Base-by-base conservation (phyloP, 2,797 vertebrate species). In the Pogonophryne albipinna region DNA sequence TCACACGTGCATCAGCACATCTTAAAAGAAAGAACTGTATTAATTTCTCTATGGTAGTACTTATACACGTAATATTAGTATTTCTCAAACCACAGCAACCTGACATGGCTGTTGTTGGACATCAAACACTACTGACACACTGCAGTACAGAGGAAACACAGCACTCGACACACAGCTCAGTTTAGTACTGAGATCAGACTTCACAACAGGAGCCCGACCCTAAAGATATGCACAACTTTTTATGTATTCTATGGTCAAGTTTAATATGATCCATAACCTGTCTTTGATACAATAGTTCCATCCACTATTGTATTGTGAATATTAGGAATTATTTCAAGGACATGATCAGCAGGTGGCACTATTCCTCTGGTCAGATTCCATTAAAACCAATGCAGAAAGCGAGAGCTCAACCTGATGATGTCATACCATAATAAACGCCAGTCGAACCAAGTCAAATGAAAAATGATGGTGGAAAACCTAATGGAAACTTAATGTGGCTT, bases 41-140 rank as follows among this genome's bases (percentile, higher is more conserved):
- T 15, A 2, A 19, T 17, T 7, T 38, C 45, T 66, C 16, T 64
- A 65, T 61, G 17, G 83, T 79, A 78, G 80, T 57, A 23, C 20
- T 23, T 23, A 23, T 23, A 55, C 6, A 41, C 23, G 19, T 52
- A 6, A 19, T 49, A 12, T 76, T 80, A 74, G 73, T 74, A 3
- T 7, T 42, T 70, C 34, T 55, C 3, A 31, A 58, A 17, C 34
- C 4, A 6, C 45, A 65, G 58, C 62, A 19, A 16, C 20, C 1
- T 51, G 53, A 46, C 20, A 15, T 10, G 34, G 20, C 19, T 46
- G 31, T 38, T 38, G 20, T 38, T 38, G 20, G 12, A 23, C 15
- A 27, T 9, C 10, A 10, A 10, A 31, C 27, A 8, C 49, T n/a
- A 49, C 58, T 20, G 61, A 46, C 6, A 5, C 27, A 62, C 59